Evolutionary conservation across 1,140 invertebrate species (phyloP).

Genomic region (Luehdorfia chinensis): DNA sequence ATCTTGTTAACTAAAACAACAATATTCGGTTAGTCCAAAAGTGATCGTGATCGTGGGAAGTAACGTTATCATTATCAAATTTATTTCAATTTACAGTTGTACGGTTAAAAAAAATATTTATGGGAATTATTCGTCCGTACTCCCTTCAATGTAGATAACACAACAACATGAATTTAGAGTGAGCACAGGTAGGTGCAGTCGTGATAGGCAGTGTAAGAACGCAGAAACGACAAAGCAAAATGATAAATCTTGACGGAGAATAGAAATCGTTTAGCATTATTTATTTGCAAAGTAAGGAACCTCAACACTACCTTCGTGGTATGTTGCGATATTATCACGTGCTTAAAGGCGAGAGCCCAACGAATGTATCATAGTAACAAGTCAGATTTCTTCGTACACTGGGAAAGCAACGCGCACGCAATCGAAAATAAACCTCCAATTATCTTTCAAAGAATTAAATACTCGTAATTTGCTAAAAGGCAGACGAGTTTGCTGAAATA

Average conservation of each 20-base stretch:
- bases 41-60: no score
- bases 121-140: no score
- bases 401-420: constrained; percentile 3
- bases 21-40: no score
- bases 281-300: constrained; percentile 17
- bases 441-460: constrained; percentile 12
- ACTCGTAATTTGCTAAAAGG: not conserved
- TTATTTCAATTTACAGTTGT: no score
- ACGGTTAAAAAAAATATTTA: no score
- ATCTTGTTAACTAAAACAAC: no score
- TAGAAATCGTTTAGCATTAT: constrained; percentile 19
- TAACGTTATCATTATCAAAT: no score
- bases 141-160: no score
- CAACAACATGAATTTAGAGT: no score
- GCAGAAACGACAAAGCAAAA: constrained; percentile 13
- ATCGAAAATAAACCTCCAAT: constrained; percentile 13
- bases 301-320: constrained; percentile 12
- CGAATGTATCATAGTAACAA: constrained; percentile 18
- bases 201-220: constrained; percentile 7
- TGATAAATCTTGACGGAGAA: constrained; percentile 16
- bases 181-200: constrained; percentile 3
- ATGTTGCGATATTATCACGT: constrained; percentile 14
- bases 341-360: constrained; percentile 9
- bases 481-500: not conserved
- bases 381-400: constrained; percentile 5